phyloP scores from a whole-genome alignment of 2,113 vertebrate genomes.

The Microcebus tavaratra region DNA sequence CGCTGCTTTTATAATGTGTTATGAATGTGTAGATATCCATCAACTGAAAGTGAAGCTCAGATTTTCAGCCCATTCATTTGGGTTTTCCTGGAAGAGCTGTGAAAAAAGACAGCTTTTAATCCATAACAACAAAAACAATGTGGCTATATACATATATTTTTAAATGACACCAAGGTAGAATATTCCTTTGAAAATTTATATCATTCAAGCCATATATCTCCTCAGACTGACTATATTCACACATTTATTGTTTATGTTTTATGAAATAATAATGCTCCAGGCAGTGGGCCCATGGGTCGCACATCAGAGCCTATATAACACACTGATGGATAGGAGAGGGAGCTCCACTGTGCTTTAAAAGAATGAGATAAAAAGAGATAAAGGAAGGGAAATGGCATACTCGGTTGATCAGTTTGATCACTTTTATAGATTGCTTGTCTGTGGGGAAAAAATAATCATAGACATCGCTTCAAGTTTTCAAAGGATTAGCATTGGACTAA shows the following conservation, averaged over 20 bases:
- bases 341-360: conserved; percentile 41
- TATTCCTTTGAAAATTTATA: conserved; percentile 55
- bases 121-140: not conserved
- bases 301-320: conserved; percentile 3
- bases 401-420: conserved; percentile 25
- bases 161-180: not conserved
- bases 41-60: not conserved
- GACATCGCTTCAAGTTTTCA: conserved; percentile 1
- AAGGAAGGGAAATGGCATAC: not conserved
- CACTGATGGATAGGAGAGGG: not conserved
- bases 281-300: not conserved
- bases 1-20: not conserved
- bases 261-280: conserved; percentile 54
- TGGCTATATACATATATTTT: not conserved
- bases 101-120: not conserved
- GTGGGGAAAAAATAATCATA: not conserved
- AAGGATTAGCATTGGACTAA: conserved; percentile 53
- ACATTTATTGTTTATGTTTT: conserved; percentile 41
- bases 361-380: conserved; percentile 26
- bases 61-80: not conserved
- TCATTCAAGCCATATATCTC: not conserved
- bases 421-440: conserved; percentile 57
- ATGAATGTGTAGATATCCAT: not conserved
- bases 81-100: not conserved
- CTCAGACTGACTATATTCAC: not conserved